Percentiles rank a stretch among this genome's conserved stretches.
These are phyloP conservation scores for Scatophagus argus DNA, from an alignment of 2,113 vertebrate genomes.

Conservation along the genomic window DNA sequence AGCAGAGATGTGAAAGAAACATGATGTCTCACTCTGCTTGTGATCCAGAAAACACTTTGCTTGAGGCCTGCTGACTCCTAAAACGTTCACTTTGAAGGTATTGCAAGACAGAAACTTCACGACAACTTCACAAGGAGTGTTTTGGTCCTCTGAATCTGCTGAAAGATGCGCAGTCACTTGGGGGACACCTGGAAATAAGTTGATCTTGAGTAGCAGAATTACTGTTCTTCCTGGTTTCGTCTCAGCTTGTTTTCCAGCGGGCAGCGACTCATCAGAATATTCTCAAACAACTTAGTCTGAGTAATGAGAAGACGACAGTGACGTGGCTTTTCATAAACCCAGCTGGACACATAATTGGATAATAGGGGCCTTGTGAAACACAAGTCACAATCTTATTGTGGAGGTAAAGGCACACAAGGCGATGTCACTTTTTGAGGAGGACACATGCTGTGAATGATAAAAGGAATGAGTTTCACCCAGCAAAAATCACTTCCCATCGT, in stretches of 20 bases:
- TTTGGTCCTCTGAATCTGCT: not conserved
- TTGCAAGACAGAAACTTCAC: not conserved
- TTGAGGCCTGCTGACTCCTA: not conserved
- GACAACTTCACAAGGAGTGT: not conserved
- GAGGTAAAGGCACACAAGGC: not conserved
- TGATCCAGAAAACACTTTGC: not conserved
- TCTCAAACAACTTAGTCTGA: slow-evolving; percentile 4
- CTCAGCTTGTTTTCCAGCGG: not conserved
- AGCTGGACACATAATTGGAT: slow-evolving; percentile 23
- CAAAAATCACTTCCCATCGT: not conserved
- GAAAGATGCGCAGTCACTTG: not conserved
- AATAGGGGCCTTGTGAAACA: slow-evolving; percentile 9
- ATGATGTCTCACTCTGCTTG: too few species aligned
- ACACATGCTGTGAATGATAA: not conserved
- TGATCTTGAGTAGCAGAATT: not conserved
- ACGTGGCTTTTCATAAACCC: slow-evolving; percentile 8
- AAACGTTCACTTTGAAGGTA: not conserved
- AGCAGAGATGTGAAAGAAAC: too few species aligned
- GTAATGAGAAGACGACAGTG: slow-evolving; percentile 3
- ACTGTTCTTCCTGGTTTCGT: not conserved
- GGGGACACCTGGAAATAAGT: too few species aligned
- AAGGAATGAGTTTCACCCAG: slow-evolving; percentile 6
- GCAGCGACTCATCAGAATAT: not conserved
- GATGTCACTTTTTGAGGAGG: not conserved
- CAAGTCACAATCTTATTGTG: not conserved